Conservation (phyloP, 2,888 invertebrate species). For the Aphodius granarius region DNA sequence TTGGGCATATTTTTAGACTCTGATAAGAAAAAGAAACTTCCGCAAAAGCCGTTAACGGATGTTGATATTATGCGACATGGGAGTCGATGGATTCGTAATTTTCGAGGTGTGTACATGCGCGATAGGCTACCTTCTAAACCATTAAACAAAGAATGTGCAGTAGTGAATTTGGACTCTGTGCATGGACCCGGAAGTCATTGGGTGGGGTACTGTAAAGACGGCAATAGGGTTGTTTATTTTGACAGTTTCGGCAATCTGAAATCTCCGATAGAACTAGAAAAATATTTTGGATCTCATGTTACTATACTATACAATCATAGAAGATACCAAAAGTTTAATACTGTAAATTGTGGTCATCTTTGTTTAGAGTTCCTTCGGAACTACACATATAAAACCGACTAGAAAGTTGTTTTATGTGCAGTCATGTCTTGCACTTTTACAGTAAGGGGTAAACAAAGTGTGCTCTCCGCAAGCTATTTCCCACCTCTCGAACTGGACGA, state of each 20-base stretch:
- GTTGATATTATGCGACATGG: slow-evolving; percentile 32
- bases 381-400: slow-evolving; percentile 23
- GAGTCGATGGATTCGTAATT: slow-evolving; percentile 27
- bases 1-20: slow-evolving; percentile 35
- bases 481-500: slow-evolving; percentile 12
- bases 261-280: slow-evolving; percentile 20
- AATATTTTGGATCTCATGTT: slow-evolving; percentile 17
- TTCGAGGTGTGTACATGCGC: slow-evolving; percentile 40
- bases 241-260: slow-evolving; percentile 26
- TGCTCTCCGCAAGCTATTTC: background rate
- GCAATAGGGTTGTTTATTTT: slow-evolving; percentile 39
- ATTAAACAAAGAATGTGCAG: slow-evolving; percentile 36
- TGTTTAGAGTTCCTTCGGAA: slow-evolving; percentile 34
- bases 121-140: slow-evolving; percentile 32
- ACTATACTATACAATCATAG: slow-evolving; percentile 39
- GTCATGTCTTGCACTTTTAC: slow-evolving; percentile 32
- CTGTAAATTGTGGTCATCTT: slow-evolving; percentile 40
- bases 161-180: slow-evolving; percentile 45
- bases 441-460: slow-evolving; percentile 2
- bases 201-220: slow-evolving; percentile 45
- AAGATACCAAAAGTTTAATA: slow-evolving; percentile 38
- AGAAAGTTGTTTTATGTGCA: slow-evolving; percentile 25
- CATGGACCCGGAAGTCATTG: slow-evolving; percentile 48
- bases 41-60: slow-evolving; percentile 35
- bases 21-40: slow-evolving; percentile 35